phyloP scores from a whole-genome alignment of 2,888 invertebrate species.

The Globia sparganii region DNA sequence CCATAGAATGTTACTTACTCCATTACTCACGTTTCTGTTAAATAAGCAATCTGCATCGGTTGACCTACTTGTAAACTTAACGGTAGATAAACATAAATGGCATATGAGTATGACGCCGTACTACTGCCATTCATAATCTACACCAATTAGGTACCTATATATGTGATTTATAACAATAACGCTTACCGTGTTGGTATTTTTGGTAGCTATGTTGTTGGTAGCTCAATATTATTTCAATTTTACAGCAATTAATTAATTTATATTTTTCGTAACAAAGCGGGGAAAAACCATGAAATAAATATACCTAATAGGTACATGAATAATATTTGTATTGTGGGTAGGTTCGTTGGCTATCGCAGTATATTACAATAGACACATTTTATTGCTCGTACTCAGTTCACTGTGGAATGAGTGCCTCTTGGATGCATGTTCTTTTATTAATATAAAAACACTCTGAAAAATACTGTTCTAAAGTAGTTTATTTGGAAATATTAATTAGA shows the following conservation, averaged over 20 bases:
- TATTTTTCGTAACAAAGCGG: conserved; percentile 12
- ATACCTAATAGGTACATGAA: neutral
- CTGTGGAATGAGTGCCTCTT: conserved; percentile 16
- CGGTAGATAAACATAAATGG: conserved; percentile 24
- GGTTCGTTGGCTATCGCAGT: conserved; percentile 15
- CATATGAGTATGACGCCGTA: conserved; percentile 16
- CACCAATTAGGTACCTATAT: conserved; percentile 9
- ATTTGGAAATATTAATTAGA: neutral
- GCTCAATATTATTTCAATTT: neutral
- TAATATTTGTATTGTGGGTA: neutral
- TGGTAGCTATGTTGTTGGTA: neutral
- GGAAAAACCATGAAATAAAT: conserved; percentile 28
- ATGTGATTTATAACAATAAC: conserved; percentile 9
- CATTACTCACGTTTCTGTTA: conserved; percentile 64
- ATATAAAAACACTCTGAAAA: conserved; percentile 3
- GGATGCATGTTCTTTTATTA: conserved; percentile 4
- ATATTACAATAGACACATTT: conserved; percentile 6
- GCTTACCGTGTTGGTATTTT: conserved; percentile 17
- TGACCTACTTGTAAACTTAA: conserved; percentile 53
- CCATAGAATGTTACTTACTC: conserved; percentile 63
- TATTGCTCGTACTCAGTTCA: conserved; percentile 8
- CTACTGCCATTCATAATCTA: conserved; percentile 43
- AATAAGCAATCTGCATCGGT: conserved; percentile 57
- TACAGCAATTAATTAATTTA: neutral
- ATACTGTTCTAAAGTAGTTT: conserved; percentile 2